A percentile compares a stretch with the other conserved stretches of the same genome.
Conservation (phyloP, 2,888 invertebrate genomes). For the Diploptera punctata region DNA sequence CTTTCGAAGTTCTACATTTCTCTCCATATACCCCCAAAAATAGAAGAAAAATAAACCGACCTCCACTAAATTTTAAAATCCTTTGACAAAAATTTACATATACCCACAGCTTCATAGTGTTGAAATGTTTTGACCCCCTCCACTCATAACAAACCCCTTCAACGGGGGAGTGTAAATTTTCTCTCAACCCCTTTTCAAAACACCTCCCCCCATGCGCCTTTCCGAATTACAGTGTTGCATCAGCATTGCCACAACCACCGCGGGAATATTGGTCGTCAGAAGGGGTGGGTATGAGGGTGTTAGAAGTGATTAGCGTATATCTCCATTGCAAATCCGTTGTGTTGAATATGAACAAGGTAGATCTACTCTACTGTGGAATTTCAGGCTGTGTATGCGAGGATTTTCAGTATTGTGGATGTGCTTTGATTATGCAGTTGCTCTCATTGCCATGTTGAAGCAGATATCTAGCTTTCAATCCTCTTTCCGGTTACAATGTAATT, state of each 20-base stretch:
- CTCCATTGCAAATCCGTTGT: slow-evolving; percentile 40
- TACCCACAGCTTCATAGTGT: not conserved
- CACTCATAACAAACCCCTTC: not conserved
- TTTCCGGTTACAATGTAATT: too few relatives aligned
- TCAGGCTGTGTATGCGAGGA: not conserved
- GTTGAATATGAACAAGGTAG: slow-evolving; percentile 38
- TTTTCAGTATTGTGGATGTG: not conserved
- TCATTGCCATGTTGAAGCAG: not conserved
- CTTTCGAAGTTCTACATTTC: not conserved
- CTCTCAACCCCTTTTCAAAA: slow-evolving; percentile 4
- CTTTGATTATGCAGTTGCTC: slow-evolving; percentile 22
- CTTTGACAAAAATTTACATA: slow-evolving; percentile 23
- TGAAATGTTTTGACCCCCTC: slow-evolving; percentile 18
- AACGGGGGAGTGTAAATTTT: not conserved
- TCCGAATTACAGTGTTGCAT: slow-evolving; percentile 17
- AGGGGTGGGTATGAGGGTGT: slow-evolving; percentile 5
- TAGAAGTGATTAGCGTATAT: slow-evolving; percentile 37
- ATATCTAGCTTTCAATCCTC: too few relatives aligned
- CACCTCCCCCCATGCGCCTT: too few relatives aligned
- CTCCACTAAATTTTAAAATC: not conserved
- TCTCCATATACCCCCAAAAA: not conserved
- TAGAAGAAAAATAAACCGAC: not conserved
- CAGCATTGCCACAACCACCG: slow-evolving; percentile 2
- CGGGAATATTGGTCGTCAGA: slow-evolving; percentile 16
- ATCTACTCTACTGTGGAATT: not conserved